Evolutionary conservation across 2,797 vertebrate genomes (phyloP).

Genomic region (Meda fulgida): DNA sequence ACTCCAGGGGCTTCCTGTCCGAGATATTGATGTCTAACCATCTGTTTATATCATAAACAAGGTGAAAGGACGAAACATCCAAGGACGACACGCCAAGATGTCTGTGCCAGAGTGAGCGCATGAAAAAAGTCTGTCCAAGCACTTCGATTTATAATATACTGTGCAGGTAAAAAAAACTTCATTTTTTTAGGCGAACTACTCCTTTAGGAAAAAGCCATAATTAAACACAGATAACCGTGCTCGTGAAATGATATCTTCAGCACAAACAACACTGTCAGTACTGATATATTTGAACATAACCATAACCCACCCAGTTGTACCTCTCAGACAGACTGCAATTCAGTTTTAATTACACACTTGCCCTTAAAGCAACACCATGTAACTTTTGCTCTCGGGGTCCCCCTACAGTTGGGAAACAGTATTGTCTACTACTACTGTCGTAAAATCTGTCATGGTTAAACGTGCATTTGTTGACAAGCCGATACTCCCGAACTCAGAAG

Average conservation of each 20-base stretch:
- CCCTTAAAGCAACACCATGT: too few species aligned
- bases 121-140: background rate
- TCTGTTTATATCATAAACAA: slow-evolving; percentile 44
- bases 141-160: background rate
- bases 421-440: too few species aligned
- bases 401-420: too few species aligned
- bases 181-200: background rate
- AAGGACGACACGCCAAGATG: slow-evolving; percentile 15
- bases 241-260: background rate
- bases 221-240: background rate
- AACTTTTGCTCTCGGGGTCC: too few species aligned
- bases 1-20: slow-evolving; percentile 34
- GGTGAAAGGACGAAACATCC: slow-evolving; percentile 23
- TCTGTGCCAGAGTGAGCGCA: background rate
- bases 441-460: too few species aligned
- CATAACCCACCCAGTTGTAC: background rate
- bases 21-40: slow-evolving; percentile 31
- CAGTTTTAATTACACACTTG: background rate
- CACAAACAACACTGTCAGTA: background rate
- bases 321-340: background rate
- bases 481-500: too few species aligned
- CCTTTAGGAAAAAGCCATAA: background rate
- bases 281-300: background rate
- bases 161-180: background rate
- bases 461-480: too few species aligned